phyloP scores from a whole-genome alignment of 2,888 invertebrate genomes.

The Asteroscopus sphinx region DNA sequence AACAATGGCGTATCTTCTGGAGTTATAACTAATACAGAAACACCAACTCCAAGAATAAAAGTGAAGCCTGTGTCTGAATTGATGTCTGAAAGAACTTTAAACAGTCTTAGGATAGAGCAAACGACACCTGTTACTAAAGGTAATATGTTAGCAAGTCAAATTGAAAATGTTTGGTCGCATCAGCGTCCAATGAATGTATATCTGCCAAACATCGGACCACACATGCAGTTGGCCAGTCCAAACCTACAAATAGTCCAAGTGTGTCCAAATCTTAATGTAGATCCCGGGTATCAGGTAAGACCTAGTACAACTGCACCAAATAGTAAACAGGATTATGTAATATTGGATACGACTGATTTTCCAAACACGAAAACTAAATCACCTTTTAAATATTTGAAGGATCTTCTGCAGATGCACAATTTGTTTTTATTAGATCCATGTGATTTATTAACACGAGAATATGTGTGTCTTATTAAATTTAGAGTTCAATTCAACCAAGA shows the following conservation, averaged over 20 bases:
- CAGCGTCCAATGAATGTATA: conserved; percentile 16
- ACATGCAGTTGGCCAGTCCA: conserved; percentile 7
- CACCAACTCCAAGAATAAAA: conserved; percentile 75
- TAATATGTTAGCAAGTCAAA: conserved; percentile 18
- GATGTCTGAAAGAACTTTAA: conserved; percentile 71
- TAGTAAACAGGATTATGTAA: conserved; percentile 45
- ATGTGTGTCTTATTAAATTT: conserved; percentile 74
- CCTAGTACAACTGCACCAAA: conserved; percentile 9
- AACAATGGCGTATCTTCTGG: conserved; percentile 4
- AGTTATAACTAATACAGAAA: conserved; percentile 5
- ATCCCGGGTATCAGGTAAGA: conserved; percentile 14
- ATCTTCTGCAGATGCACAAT: conserved; percentile 71
- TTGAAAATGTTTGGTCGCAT: conserved; percentile 30
- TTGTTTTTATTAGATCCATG: conserved; percentile 67
- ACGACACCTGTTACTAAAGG: conserved; percentile 5
- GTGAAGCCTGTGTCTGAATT: conserved; percentile 81
- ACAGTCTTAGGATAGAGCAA: conserved; percentile 51
- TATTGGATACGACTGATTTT: conserved; percentile 74
- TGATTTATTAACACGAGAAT: conserved; percentile 53
- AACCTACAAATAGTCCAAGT: conserved; percentile 27
- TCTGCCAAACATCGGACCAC: conserved; percentile 27
- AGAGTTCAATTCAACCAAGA: conserved; percentile 77
- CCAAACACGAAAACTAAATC: conserved; percentile 77
- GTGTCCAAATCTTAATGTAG: conserved; percentile 3
- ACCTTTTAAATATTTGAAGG: conserved; percentile 76